phyloP scores from a whole-genome alignment of 2,797 vertebrate species.

The Onychomys arenicola region DNA sequence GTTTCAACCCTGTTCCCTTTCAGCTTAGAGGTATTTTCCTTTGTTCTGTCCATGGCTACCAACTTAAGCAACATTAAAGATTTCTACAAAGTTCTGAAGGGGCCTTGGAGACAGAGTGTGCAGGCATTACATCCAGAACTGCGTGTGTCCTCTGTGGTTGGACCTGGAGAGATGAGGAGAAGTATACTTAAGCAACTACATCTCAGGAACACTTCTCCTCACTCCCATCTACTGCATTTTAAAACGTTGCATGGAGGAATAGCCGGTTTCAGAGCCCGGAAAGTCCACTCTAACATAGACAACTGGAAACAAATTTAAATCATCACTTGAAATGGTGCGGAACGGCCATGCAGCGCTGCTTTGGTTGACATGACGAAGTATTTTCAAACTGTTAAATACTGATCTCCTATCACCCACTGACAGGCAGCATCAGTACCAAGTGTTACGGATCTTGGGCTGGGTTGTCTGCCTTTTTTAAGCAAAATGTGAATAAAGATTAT shows the following conservation, averaged over 20 bases:
- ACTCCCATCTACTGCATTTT: background rate
- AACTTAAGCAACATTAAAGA: background rate
- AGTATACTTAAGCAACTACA: background rate
- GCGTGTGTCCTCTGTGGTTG: background rate
- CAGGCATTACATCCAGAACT: background rate
- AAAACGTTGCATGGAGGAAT: background rate
- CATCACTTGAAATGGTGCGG: constrained; percentile 11
- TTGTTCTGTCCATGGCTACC: background rate
- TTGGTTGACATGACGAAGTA: constrained; percentile 52
- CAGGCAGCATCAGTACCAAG: constrained; percentile 51
- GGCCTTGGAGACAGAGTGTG: background rate
- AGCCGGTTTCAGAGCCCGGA: background rate
- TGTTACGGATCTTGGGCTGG: constrained; percentile 28
- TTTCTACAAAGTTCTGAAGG: constrained; percentile 27
- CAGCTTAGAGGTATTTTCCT: background rate
- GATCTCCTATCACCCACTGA: constrained; percentile 25
- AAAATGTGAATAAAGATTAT: constrained; percentile 54
- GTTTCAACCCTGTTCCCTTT: background rate
- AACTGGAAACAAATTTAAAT: constrained; percentile 3
- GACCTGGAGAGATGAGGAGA: background rate
- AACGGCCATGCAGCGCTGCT: background rate
- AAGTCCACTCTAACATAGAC: background rate
- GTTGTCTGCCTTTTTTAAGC: constrained; percentile 46
- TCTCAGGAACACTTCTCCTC: background rate
- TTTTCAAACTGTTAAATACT: constrained; percentile 25